These are phyloP conservation scores for Eidolon helvum DNA, from an alignment of 2,113 vertebrate genomes.

Conservation along the genomic window DNA sequence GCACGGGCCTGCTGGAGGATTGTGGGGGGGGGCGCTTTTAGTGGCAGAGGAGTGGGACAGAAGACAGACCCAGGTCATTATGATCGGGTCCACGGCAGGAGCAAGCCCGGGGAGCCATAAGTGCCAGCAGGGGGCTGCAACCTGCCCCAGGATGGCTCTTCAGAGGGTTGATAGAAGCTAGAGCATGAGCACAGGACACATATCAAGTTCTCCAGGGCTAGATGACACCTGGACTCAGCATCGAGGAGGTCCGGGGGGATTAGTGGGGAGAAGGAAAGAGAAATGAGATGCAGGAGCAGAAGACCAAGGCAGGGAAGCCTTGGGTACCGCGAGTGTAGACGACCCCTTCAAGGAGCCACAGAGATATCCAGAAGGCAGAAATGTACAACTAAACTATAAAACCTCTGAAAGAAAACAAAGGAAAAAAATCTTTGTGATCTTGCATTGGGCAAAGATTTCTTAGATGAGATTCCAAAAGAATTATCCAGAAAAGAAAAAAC, in stretches of 20 bases:
- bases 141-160: not conserved
- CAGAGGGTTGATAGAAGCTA: not conserved
- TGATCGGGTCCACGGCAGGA: not conserved
- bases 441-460: not conserved
- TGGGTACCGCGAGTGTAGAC: too few species aligned
- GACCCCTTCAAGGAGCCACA: not conserved
- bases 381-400: not conserved
- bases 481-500: not conserved
- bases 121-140: not conserved
- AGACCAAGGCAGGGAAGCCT: not conserved
- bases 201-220: not conserved
- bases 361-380: not conserved
- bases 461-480: not conserved
- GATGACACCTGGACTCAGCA: not conserved
- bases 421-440: not conserved
- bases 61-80: not conserved
- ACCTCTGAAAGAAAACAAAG: not conserved
- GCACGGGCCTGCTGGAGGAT: not conserved
- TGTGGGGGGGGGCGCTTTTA: not conserved
- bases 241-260: not conserved
- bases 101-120: not conserved
- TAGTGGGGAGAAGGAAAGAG: not conserved
- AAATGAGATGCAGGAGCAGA: not conserved
- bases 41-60: not conserved
- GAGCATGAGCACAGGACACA: not conserved